These are phyloP conservation scores for Temnothorax nylanderi DNA, from an alignment of 1,140 invertebrate genomes.

Conservation along the genomic window DNA sequence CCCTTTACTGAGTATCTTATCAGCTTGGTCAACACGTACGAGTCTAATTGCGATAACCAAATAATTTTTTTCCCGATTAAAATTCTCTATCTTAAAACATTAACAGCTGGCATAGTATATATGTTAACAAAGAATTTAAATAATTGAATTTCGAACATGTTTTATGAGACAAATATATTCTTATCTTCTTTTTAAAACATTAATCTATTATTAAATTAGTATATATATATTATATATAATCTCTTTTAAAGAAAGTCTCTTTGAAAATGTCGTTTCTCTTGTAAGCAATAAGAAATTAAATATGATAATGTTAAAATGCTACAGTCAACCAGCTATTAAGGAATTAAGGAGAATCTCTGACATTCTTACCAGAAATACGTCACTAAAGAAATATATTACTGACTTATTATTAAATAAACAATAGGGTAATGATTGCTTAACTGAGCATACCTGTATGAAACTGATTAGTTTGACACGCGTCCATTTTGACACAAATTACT, in stretches of 20 bases:
- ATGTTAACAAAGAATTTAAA: not conserved
- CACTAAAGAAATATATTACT: constrained; percentile 30
- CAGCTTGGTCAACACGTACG: constrained; percentile 49
- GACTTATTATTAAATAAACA: constrained; percentile 39
- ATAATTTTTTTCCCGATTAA: constrained; percentile 17
- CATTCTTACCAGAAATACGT: constrained; percentile 10
- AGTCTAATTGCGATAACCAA: constrained; percentile 27
- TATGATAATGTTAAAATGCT: not conserved
- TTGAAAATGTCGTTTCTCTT: not conserved
- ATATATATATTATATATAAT: constrained; percentile 3
- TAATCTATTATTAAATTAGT: constrained; percentile 6
- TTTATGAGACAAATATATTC: not conserved
- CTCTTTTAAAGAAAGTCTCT: not conserved
- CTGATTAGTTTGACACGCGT: constrained; percentile 52
- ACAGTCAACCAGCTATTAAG: constrained; percentile 38
- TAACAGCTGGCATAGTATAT: constrained; percentile 33
- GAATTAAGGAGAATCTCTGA: constrained; percentile 36
- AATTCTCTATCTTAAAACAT: constrained; percentile 35
- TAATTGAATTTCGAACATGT: not conserved
- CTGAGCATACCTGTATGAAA: constrained; percentile 41
- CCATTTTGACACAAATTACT: constrained; percentile 59
- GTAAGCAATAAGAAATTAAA: not conserved
- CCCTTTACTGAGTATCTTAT: constrained; percentile 39
- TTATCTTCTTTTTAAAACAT: not conserved
- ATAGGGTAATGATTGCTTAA: constrained; percentile 40